Base-by-base conservation (phyloP, 2,888 invertebrate species). In the Asteroscopus sphinx region DNA sequence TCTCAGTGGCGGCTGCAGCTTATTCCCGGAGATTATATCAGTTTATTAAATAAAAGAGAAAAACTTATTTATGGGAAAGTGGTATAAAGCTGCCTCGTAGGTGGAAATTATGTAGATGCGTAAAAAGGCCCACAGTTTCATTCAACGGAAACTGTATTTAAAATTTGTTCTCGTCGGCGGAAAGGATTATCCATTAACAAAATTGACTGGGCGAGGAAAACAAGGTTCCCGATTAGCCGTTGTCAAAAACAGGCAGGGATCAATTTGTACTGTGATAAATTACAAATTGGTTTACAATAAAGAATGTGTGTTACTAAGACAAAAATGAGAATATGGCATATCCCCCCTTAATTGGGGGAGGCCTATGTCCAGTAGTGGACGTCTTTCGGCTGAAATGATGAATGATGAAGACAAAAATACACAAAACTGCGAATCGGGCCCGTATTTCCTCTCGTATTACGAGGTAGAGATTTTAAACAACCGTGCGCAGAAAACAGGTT, bases 1-100 rank as follows among this genome's bases (percentile, higher is more conserved):
- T 83, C 83, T 76, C 45, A 64, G 59, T 57, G 28, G 59, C 63
- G 68, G 67, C 58, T 59, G 58, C 63, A 70, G 62, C 59, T 68
- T 60, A 57, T 62, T 69, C 63, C 51, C 30, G 47, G 57, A 45
- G 73, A 74, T 75, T 62, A 52, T 72, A 78, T 76, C 67, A 65
- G 56, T 73, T 76, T 73, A 67, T 75, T 72, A 62, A 72, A 75
- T 72, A 58, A 68, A 73, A 67, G 45, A 61, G 40, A 61, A 59
- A 55, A 13, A 26, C 17, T 58, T 60, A 49, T 75, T 64, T 60
- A 61, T 54, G 40, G 42, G 21, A 58, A 62, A 15, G 21, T 15
- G 32, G 32, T 42, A 54, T 32, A 54, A 46, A 51, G 49, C 28
- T 32, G 35, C 25, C 15, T 28, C 42, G 35, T 36, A 15, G 13